Evolutionary conservation across 2,888 invertebrate genomes (phyloP).

Genomic region (Corbicula japonica): DNA sequence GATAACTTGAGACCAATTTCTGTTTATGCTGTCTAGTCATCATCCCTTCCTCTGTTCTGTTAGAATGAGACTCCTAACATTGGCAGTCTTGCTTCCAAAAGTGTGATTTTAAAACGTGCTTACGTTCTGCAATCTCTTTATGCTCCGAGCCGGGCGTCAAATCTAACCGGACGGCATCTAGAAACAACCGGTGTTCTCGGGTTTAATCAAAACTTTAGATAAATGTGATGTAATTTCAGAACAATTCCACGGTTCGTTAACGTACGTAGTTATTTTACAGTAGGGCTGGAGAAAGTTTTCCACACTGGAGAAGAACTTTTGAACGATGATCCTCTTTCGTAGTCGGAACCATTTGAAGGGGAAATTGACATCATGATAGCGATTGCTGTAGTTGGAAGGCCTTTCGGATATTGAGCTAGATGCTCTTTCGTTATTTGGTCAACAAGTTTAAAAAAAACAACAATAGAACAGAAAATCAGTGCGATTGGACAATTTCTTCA

Average conservation of each 20-base stretch:
- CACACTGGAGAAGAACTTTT: constrained; percentile 89
- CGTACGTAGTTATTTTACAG: constrained; percentile 92
- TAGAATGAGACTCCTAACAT: constrained; percentile 1
- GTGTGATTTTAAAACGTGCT: neutral
- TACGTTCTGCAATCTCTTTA: constrained; percentile 7
- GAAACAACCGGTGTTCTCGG: constrained; percentile 93
- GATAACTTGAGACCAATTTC: constrained; percentile 13
- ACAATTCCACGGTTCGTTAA: constrained; percentile 94
- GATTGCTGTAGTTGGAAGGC: constrained; percentile 57
- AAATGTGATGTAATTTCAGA: constrained; percentile 91
- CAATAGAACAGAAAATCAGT: constrained; percentile 87
- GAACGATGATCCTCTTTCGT: constrained; percentile 68
- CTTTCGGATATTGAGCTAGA: constrained; percentile 25
- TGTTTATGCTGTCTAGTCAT: neutral
- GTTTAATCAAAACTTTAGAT: constrained; percentile 92
- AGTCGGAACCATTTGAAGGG: constrained; percentile 54
- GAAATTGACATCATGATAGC: neutral
- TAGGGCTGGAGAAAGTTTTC: constrained; percentile 93
- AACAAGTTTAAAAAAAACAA: constrained; percentile 90
- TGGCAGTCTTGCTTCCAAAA: neutral
- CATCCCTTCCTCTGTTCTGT: neutral
- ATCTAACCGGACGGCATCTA: constrained; percentile 91
- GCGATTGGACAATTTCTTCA: constrained; percentile 88
- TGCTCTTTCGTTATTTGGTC: constrained; percentile 91
- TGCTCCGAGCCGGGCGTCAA: constrained; percentile 14